These are phyloP conservation scores for Halocaridina rubra DNA, from an alignment of 2,888 invertebrate genomes.

Conservation along the genomic window DNA sequence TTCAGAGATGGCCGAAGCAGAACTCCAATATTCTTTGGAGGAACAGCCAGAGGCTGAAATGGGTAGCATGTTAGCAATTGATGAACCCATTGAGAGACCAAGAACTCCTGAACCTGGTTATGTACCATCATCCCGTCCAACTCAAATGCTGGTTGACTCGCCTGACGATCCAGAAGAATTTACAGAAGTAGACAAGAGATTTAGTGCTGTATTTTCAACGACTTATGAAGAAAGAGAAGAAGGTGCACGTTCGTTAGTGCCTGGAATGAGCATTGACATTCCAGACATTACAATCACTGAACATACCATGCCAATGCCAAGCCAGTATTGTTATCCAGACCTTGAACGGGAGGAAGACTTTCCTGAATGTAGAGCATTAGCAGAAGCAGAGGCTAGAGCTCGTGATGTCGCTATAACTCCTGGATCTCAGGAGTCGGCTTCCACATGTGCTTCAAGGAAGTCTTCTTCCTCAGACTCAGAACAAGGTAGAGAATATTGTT, in stretches of 20 bases:
- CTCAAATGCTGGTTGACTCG: slow-evolving; percentile 64
- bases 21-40: slow-evolving; percentile 63
- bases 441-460: slow-evolving; percentile 72
- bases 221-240: slow-evolving; percentile 61
- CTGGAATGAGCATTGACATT: slow-evolving; percentile 68
- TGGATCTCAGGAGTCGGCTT: slow-evolving; percentile 73
- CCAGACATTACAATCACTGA: slow-evolving; percentile 77
- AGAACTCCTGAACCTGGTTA: slow-evolving; percentile 71
- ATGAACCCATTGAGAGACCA: slow-evolving; percentile 73
- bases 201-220: slow-evolving; percentile 63
- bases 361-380: slow-evolving; percentile 61
- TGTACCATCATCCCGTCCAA: slow-evolving; percentile 54
- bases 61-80: slow-evolving; percentile 69
- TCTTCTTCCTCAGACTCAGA: slow-evolving; percentile 74
- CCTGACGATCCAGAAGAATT: slow-evolving; percentile 69
- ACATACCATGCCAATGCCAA: slow-evolving; percentile 72
- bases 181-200: slow-evolving; percentile 67
- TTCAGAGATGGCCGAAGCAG: slow-evolving; percentile 67
- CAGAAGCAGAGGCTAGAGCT: slow-evolving; percentile 1
- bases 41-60: slow-evolving; percentile 70
- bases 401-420: slow-evolving; percentile 68
- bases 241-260: slow-evolving; percentile 27
- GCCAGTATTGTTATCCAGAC: slow-evolving; percentile 71
- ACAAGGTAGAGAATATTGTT: slow-evolving; percentile 70
- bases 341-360: slow-evolving; percentile 69